phyloP scores from a whole-genome alignment of 2,888 invertebrate genomes.

The Agriopis leucophaearia region DNA sequence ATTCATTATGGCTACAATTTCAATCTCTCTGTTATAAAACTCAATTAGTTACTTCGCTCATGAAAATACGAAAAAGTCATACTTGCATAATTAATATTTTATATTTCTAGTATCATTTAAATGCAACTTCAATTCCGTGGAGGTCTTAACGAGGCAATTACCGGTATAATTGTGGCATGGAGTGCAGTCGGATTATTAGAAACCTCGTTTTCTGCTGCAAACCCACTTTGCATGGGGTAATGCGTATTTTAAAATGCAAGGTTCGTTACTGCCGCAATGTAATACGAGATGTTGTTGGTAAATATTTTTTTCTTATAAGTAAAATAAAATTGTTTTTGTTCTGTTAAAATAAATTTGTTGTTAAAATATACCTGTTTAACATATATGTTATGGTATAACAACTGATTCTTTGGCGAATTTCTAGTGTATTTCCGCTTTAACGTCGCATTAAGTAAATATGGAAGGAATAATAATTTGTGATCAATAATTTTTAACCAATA shows the following conservation, averaged over 20 bases:
- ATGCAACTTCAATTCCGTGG: conserved; percentile 40
- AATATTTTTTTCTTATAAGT: no score
- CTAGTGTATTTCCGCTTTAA: no score
- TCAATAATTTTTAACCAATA: no score
- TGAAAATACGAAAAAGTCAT: neutral
- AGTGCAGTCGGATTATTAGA: conserved; percentile 36
- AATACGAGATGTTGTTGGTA: neutral
- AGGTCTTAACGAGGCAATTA: conserved; percentile 51
- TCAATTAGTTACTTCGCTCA: neutral
- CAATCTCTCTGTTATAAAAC: neutral
- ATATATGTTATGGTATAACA: no score
- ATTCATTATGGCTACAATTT: no score
- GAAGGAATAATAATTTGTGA: no score
- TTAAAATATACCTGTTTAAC: no score
- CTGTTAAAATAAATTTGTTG: no score
- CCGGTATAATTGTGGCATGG: conserved; percentile 47
- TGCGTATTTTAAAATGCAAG: conserved; percentile 38
- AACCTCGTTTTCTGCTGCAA: conserved; percentile 24
- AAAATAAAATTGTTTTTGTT: no score
- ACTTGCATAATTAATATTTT: neutral
- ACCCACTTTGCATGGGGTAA: conserved; percentile 38
- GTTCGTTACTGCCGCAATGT: conserved; percentile 34
- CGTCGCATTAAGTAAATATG: no score
- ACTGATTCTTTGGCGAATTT: no score
- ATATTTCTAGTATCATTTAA: conserved; percentile 40